Percentiles rank a stretch among this genome's conserved stretches.
Evolutionary conservation across 2,888 invertebrate species (phyloP).

Genomic region (Acanthopleura granulata): DNA sequence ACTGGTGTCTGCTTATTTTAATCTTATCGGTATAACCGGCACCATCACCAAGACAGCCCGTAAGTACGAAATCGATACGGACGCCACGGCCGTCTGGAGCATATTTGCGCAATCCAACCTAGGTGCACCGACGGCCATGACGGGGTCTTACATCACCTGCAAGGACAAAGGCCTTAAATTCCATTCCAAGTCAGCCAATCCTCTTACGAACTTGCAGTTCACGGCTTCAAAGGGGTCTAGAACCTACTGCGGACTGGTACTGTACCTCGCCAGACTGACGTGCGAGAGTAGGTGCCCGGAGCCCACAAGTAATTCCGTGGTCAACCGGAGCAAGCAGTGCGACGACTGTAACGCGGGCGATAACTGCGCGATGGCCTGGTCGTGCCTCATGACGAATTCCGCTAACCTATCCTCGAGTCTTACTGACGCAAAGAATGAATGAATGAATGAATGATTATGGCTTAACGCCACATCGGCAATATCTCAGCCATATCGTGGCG

Average conservation of each 20-base stretch:
- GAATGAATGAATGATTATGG: too few relatives aligned
- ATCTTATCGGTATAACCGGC: not conserved
- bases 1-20: not conserved
- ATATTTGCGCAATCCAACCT: not conserved
- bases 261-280: not conserved
- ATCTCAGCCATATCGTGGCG: too few relatives aligned
- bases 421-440: too few relatives aligned
- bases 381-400: not conserved
- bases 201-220: not conserved
- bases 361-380: not conserved
- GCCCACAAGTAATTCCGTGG: not conserved
- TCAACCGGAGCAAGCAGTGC: not conserved
- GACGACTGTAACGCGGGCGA: not conserved
- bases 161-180: not conserved
- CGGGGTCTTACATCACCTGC: not conserved
- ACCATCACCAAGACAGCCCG: not conserved
- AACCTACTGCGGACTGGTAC: not conserved
- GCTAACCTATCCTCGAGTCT: not conserved
- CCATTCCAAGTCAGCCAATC: not conserved
- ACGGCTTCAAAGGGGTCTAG: not conserved
- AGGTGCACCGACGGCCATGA: not conserved
- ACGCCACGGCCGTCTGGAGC: not conserved
- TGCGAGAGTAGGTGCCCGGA: not conserved
- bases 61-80: not conserved
- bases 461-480: too few relatives aligned